Base-by-base conservation (phyloP, 1,140 invertebrate species). In the Conus betulinus region DNA sequence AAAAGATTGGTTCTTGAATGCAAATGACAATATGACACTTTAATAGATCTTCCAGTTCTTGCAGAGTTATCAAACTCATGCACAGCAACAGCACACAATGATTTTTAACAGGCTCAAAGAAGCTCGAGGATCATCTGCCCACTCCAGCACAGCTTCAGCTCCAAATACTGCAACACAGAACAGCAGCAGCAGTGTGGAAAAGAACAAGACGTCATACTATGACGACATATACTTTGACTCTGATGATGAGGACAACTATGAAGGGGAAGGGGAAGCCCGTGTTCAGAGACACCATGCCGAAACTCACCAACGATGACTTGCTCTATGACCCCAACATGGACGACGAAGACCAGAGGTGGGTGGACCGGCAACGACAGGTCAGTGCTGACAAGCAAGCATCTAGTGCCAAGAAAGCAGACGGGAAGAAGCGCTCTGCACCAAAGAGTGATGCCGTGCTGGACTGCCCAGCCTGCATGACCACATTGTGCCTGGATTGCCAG, bases 401-500 rank as follows among this genome's bases (percentile, higher is more conserved):
- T 39, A 39, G 39, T 3, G 39, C 11, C 8, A 60, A 15, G 15
- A 87, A 57, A 27, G n/a, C n/a, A n/a, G 71, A 52, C 17, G 57
- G 57, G 57, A 60, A 60, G 39, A 53, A 83, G 82, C 52, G 25
- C 1, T 13, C 82, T 8, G 74, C 60, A 20, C 91, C 92, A 23
- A 87, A 88, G 13, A 95, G 94, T 90, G 97, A 97, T 95, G 97
- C 96, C 10, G 95, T 97, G 11, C 92, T 97, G 20, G 96, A 97
- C 91, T 97, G 97, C 93, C 97, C 97, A 51, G 96, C 96, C 10
- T 97, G 97, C 94, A 96, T 97, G 95, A 95, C 95, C 15, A 93
- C 96, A 13, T 89, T 97, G 2, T 97, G 96, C 91, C 89, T 96
- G 25, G 97, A 97, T 91, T 97, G 96, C 94, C 97, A 97, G 91